Evolutionary conservation across 1,140 invertebrate species (phyloP), one percentile per base, ranked within the genome.

Genomic region (Meloidogyne chitwoodi): DNA sequence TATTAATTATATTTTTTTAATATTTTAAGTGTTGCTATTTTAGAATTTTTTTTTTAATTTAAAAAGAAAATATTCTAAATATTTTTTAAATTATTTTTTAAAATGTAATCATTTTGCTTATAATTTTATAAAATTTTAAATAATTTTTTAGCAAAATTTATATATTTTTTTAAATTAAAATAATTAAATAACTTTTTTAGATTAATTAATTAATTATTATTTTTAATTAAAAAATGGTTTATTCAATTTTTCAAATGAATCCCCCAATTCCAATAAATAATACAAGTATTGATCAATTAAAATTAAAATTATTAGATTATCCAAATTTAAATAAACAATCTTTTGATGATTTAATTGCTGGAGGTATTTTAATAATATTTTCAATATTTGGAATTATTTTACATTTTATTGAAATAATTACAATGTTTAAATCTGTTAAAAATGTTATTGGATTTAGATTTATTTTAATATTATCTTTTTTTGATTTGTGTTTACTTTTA

Each of bases 361-460:
- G 65, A 31, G 29, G 65, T 6, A n/a, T 22, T 8, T 41, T 67
- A 10, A 31, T 67, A n/a, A 41, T 41, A 8, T n/a, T 67, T 31
- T 31, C 65, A n/a, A n/a, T n/a, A 24, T 41, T 67, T 6, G 65
- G 65, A 22, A 31, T 73, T 22, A 1, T 56, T 26, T 38, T 73
- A 34, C 71, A 65, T 63, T 14, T 56, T 24, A 6, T 64, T 31
- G 56, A 73, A 73, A 38, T 73, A 24, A 16, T 73, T 22, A 38
- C 71, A 27, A 73, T 73, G 71, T 26, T 14, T 64, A 56, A 63
- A 26, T 22, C 64, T 19, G 11, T 73, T 11, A 73, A 63, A 5
- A 64, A 65, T 19, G 56, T 73, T 29, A 73, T 73, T 34, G 71
- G 71, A 14, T 73, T 73, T 38, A 27, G 71, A 29, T 73, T 73